Evolutionary conservation across 2,797 vertebrate genomes (phyloP).

Genomic region (Natrix natrix): DNA sequence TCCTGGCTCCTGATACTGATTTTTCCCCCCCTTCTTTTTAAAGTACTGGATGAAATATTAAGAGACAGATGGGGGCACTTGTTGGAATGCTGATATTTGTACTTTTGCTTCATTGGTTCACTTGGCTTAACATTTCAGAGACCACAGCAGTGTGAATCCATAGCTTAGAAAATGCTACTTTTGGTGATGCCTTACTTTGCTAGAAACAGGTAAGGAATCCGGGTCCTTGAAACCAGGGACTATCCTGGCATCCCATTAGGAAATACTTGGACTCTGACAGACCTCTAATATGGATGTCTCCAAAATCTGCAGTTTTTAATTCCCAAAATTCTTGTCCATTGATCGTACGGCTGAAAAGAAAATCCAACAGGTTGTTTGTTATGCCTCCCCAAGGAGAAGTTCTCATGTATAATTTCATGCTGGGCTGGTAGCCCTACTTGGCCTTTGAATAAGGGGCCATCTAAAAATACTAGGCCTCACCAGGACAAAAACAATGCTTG

Average conservation of each 20-base stretch:
- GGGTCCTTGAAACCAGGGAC: not conserved
- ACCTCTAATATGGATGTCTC: not conserved
- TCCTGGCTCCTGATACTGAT: not conserved
- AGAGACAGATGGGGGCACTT: not conserved
- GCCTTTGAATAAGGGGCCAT: not conserved
- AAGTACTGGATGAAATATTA: not conserved
- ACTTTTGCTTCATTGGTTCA: not conserved
- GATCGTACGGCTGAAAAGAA: not conserved
- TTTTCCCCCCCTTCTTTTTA: not conserved
- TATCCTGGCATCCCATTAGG: not conserved
- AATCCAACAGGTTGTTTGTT: not conserved
- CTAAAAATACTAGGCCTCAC: not conserved
- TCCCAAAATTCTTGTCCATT: not conserved
- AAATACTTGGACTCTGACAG: not conserved
- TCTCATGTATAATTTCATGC: not conserved
- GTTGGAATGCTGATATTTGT: not conserved
- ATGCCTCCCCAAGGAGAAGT: not conserved
- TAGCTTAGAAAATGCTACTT: not conserved
- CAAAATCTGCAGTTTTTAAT: not conserved
- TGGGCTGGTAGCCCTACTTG: not conserved
- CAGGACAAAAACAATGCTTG: not conserved
- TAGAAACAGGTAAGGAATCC: not conserved
- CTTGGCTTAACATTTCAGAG: not conserved
- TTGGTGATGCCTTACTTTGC: not conserved
- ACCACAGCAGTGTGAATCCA: not conserved